Base-by-base conservation (phyloP, 1,140 invertebrate genomes). In the Lineus longissimus region DNA sequence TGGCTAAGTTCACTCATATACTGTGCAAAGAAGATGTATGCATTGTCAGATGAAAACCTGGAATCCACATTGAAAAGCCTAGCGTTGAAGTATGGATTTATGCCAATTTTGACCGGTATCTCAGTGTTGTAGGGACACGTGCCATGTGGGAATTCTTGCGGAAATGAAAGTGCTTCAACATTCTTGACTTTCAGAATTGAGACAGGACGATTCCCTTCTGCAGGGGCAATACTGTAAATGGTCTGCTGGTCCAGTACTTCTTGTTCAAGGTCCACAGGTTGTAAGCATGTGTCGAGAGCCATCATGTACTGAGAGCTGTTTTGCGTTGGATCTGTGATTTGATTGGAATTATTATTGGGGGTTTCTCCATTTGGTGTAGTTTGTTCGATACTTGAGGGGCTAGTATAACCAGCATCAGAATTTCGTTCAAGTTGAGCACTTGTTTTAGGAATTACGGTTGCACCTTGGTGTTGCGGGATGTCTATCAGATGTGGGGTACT, bases 251-350 rank as follows among this genome's bases (percentile, higher is more conserved):
- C 59, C 17, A 68, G n/a, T 23, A 61, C n/a, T 57, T 68, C 64
- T 60, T 68, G 67, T 25, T 43, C 63, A 31, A 68, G 59, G 57
- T 68, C 64, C 7, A 54, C 61, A 40, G 66, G 66, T 58, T 68
- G 64, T 1, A 68, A 63, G n/a, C 47, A 51, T 22, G 67, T 60
- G 57, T 69, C 64, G 29, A 63, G 51, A 27, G 31, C 36, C n/a
- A 62, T 29, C 17, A 29, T 54, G 6, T 60, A 22, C 13, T 7
- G 30, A 47, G n/a, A n/a, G 33, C 15, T 36, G 33, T 36, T 36
- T 4, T 36, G 4, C 15, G 33, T 36, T 36, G 33, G 33, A 36
- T 36, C 6, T 36, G 33, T 36, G 33, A 15, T 51, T 51, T n/a
- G 47, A 7, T 9, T 51, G 25, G 47, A 51, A 51, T n/a, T 27